Conservation (phyloP, 2,113 vertebrate species). For the Tyto alba region DNA sequence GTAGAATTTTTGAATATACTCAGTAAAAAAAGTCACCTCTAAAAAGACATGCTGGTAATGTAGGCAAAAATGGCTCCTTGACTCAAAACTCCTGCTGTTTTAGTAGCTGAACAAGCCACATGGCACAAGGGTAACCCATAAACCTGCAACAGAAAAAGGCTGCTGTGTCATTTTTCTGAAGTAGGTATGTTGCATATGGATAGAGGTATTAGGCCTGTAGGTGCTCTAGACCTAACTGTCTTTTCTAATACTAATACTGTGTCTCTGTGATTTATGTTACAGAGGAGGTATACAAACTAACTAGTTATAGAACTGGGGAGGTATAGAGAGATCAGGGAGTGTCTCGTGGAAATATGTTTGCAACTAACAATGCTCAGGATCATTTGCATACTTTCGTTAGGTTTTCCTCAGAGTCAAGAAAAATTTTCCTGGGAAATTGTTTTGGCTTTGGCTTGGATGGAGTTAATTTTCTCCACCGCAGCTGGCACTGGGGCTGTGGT, state of each 20-base stretch:
- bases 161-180: neutral
- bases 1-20: neutral
- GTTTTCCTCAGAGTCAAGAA: neutral
- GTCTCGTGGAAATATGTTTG: neutral
- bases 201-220: too few species aligned
- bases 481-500: too few species aligned
- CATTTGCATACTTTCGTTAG: neutral
- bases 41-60: neutral
- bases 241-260: neutral
- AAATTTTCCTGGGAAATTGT: neutral
- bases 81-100: neutral
- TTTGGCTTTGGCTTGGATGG: neutral
- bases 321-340: neutral
- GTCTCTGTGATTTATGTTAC: neutral
- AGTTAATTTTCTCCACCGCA: too few species aligned
- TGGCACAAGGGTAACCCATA: neutral
- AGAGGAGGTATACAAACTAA: neutral
- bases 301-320: neutral
- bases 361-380: neutral
- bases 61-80: neutral
- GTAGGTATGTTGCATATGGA: neutral
- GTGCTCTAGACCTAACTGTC: neutral
- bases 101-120: neutral
- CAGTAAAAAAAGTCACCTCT: neutral
- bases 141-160: neutral